Evolutionary conservation across 2,797 vertebrate species (phyloP).

Genomic region (Mormyrops attenuatus): DNA sequence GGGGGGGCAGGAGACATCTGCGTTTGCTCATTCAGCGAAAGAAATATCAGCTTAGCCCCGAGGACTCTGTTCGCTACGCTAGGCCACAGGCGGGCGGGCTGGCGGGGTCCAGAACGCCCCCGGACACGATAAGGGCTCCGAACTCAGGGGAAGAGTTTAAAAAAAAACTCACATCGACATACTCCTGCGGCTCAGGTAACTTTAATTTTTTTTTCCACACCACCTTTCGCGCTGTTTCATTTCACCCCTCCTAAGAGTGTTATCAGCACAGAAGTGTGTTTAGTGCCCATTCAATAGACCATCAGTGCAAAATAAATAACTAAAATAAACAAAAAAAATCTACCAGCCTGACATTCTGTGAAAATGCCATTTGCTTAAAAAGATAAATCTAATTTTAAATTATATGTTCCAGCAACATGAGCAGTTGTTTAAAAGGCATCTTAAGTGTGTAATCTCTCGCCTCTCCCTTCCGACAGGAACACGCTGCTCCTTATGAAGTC

Average conservation of each 20-base stretch:
- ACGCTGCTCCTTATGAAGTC: not conserved
- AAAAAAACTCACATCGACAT: conserved; percentile 38
- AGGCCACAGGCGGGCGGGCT: conserved; percentile 45
- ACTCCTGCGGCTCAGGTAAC: not conserved
- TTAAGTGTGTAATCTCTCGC: not conserved
- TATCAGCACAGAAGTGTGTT: not conserved
- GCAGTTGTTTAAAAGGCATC: not conserved
- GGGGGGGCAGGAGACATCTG: conserved; percentile 37
- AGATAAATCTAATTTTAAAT: conserved; percentile 60
- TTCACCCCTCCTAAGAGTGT: not conserved
- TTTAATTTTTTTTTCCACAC: not conserved
- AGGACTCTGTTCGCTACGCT: conserved; percentile 40
- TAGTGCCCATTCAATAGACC: not conserved
- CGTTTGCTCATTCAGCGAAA: conserved; percentile 53
- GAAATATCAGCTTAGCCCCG: conserved; percentile 56
- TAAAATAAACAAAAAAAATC: not conserved
- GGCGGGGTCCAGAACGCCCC: conserved; percentile 51
- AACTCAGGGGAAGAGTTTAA: conserved; percentile 56
- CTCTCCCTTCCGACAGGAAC: not conserved
- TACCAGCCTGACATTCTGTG: conserved; percentile 29
- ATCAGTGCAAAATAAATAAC: not conserved
- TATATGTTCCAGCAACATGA: conserved; percentile 28
- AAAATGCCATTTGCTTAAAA: conserved; percentile 46
- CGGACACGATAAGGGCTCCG: conserved; percentile 56
- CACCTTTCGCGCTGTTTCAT: not conserved